Evolutionary conservation across 2,888 invertebrate genomes (phyloP).

Genomic region (Ectemnius lituratus): DNA sequence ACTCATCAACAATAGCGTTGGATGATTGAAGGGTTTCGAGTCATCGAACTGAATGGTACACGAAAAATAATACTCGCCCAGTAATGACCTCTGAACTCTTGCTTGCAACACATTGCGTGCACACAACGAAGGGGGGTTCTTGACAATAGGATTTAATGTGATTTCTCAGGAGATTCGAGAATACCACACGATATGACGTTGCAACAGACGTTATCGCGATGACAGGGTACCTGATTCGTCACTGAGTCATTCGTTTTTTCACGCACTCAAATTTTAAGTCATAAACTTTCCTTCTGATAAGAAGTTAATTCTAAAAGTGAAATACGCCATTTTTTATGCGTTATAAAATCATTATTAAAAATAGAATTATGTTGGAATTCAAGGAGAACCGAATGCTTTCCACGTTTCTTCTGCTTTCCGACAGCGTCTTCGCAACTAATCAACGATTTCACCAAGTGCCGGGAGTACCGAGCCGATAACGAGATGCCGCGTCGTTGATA

Average conservation of each 20-base stretch:
- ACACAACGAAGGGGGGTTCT: slow-evolving; percentile 1
- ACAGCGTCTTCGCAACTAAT: slow-evolving; percentile 41
- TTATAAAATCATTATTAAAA: neutral
- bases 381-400: neutral
- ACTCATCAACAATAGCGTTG: neutral
- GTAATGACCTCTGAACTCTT: too few species aligned
- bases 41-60: too few species aligned
- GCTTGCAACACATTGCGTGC: neutral
- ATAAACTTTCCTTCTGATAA: too few species aligned
- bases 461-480: slow-evolving; percentile 64
- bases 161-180: neutral
- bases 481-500: slow-evolving; percentile 57
- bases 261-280: too few species aligned
- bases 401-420: slow-evolving; percentile 19
- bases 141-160: slow-evolving; percentile 13
- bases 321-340: too few species aligned
- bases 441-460: slow-evolving; percentile 61
- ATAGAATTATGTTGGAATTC: neutral
- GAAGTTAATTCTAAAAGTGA: too few species aligned
- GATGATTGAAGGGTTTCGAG: too few species aligned
- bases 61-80: too few species aligned
- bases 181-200: neutral
- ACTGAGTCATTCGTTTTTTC: too few species aligned
- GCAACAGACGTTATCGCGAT: neutral
- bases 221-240: too few species aligned